Evolutionary conservation across 2,113 vertebrate species (phyloP), one percentile per base, ranked within the genome.

Genomic region (Zosterops hypoxanthus): DNA sequence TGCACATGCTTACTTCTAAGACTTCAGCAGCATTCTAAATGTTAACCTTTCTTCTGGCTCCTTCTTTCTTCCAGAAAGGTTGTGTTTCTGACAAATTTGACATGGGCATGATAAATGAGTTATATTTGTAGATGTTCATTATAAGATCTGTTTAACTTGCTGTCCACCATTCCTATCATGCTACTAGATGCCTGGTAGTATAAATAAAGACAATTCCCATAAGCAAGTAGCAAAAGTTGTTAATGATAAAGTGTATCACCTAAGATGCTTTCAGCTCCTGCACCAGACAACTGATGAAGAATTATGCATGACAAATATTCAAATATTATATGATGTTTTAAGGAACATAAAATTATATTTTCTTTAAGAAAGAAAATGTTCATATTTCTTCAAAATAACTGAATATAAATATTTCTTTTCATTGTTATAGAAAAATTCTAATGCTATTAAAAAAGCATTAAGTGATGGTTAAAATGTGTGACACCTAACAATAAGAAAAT

Each of bases 91-190:
- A 97, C 90, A 96, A 81, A 94, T 97, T 90, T 97, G 96, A 95
- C 95, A 86, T 68, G 41, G 63, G 33, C 84, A 91, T 97, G 95
- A 98, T 98, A 94, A 97, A 98, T 97, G 95, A 97, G 86, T 83
- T 92, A 63, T 94, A 91, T 95, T 88, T 96, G 89, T 86, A 96
- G 85, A 94, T 97, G 91, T 94, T 96, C 92, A 96, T 96, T 96
- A 84, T 91, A 90, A 89, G 95, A 95, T 75, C 91, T 85, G 63
- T 86, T 94, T 92, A 97, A 73, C 69, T 92, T 87, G 80, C 82
- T 93, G 69, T 95, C 75, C 28, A 31, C 95, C 71, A 90, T 90
- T 60, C 39, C 82, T 91, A 81, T 92, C 87, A 94, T 88, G 53
- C 95, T 97, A 90, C 95, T 82, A 94, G 85, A 94, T 93, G 79